Conservation (phyloP, 1,140 invertebrate genomes). For the Dendrolimus punctatus region DNA sequence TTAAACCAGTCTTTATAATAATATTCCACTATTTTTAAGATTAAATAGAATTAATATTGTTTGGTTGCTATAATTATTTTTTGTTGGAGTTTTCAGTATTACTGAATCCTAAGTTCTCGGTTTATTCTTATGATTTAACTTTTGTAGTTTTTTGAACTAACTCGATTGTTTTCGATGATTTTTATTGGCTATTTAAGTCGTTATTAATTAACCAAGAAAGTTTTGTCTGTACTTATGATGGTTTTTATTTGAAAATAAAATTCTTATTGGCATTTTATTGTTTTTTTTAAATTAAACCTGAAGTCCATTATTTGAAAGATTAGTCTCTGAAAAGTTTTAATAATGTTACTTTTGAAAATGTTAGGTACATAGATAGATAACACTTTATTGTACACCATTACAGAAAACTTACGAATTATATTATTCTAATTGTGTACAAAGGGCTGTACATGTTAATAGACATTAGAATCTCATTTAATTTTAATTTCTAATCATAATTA, state of each 20-base stretch:
- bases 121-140: no score
- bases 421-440: no score
- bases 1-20: constrained; percentile 24
- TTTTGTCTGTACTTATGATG: constrained; percentile 24
- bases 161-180: background rate
- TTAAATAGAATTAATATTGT: background rate
- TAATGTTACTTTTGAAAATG: background rate
- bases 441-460: no score
- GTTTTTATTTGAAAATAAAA: constrained; percentile 15
- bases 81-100: background rate
- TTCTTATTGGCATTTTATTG: constrained; percentile 3
- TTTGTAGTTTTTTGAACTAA: background rate
- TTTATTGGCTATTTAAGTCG: constrained; percentile 7
- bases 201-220: constrained; percentile 9
- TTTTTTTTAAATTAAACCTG: background rate
- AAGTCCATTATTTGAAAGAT: no score
- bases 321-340: background rate
- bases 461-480: no score
- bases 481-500: no score
- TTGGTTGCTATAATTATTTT: background rate
- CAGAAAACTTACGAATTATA: no score
- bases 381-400: no score
- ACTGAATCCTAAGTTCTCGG: no score
- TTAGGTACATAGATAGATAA: no score
- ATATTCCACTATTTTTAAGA: constrained; percentile 24